Evolutionary conservation across 2,888 invertebrate species (phyloP), one percentile per base, ranked within the genome.

Genomic region (Adelphocoris suturalis): DNA sequence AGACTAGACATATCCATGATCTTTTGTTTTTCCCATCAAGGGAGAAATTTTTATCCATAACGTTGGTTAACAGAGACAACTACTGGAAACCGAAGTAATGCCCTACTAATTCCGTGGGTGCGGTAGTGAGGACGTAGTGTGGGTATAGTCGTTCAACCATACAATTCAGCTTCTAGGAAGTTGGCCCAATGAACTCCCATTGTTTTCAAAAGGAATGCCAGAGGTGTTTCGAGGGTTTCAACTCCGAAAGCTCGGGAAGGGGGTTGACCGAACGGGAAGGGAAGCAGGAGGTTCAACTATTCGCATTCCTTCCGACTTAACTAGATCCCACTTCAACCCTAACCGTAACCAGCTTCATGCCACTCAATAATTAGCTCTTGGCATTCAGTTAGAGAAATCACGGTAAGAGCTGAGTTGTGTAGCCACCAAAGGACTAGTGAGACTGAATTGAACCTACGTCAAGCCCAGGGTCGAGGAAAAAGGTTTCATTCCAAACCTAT

Each of bases 271-370:
- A 52, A 16, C 28, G 5, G 27, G n/a, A 7, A 27, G 28, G 13
- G 48, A 82, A 46, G 4, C n/a, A 19, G 80, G 37, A 85, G 61
- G 14, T 27, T n/a, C 13, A 85, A 85, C 85, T 85, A 85, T 85
- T 85, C 85, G 85, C 61, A 85, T 85, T 61, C 85, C 85, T 85
- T 61, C 61, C 37, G 85, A 85, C 85, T 85, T 85, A 85, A 85
- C 85, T 85, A 85, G 85, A 27, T 4, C 47, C 82, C 80, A 68
- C 68, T 47, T 46, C 37, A 78, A 46, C 78, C 46, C 46, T 5
- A 78, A 78, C 23, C 75, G 37, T 28, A 75, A 75, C 78, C 78
- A 78, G 47, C 37, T n/a, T 78, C 78, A 68, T 68, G 68, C 68
- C 68, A 68, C 68, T 68, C 68, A 23, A 23, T 23, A 23, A 68